A percentile compares a stretch with the other conserved stretches of the same genome.
Conservation (phyloP, 2,113 vertebrate species). For the Protomyctophum bolini region DNA sequence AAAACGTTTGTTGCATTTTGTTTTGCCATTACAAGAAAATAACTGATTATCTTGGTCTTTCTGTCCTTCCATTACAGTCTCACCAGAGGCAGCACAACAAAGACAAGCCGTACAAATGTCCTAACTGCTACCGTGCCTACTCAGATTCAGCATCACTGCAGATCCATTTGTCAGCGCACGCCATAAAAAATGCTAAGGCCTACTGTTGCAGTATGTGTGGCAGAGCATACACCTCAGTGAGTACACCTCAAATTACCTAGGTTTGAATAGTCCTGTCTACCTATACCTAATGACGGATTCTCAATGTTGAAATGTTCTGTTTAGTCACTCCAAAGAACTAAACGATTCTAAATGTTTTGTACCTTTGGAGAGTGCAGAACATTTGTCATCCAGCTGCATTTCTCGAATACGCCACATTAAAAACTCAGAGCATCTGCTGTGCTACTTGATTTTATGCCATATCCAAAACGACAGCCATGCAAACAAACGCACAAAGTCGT, state of each 20-base stretch:
- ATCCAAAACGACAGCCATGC: no score
- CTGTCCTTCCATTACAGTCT: slow-evolving; percentile 79
- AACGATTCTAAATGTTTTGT: no score
- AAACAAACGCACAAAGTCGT: no score
- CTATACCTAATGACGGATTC: no score
- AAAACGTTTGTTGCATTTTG: neutral
- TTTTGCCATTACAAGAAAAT: neutral
- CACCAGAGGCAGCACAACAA: slow-evolving; percentile 99
- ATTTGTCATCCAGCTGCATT: no score
- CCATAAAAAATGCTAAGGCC: slow-evolving; percentile 97
- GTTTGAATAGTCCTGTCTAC: no score
- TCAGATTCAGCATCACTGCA: slow-evolving; percentile 96
- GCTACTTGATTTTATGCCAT: no score
- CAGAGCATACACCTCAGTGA: slow-evolving; percentile 97
- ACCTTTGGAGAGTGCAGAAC: no score
- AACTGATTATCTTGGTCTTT: neutral
- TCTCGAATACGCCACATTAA: no score
- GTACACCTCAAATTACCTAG: slow-evolving; percentile 53
- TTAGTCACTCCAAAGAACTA: no score
- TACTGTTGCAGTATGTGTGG: slow-evolving; percentile 99
- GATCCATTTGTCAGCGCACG: slow-evolving; percentile 97
- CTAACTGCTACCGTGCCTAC: slow-evolving; percentile 98
- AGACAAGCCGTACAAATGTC: slow-evolving; percentile 99
- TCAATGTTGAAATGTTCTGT: no score
- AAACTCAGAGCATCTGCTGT: no score